A percentile compares a stretch with the other conserved stretches of the same genome.
phyloP scores from a whole-genome alignment of 2,797 vertebrate genomes.

The Alca torda region DNA sequence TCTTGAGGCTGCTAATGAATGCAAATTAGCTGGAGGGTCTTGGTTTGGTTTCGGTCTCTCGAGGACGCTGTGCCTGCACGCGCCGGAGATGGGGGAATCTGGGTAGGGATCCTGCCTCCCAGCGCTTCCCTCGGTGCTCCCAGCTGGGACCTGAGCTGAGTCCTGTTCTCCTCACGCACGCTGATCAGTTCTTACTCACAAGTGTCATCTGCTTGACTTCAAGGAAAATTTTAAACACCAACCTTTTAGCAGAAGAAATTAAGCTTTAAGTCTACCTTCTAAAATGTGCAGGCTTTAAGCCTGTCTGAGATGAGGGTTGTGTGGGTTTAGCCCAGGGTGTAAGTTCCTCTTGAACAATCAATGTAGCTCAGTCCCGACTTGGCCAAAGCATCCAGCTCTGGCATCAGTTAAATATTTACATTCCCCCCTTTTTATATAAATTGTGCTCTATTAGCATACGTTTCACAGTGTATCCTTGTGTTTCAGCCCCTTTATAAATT shows the following conservation, averaged over 20 bases:
- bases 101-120: background rate
- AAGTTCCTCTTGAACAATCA: slow-evolving; percentile 51
- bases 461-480: slow-evolving; percentile 75
- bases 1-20: background rate
- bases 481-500: slow-evolving; percentile 60
- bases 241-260: background rate
- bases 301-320: background rate
- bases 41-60: background rate
- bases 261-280: background rate
- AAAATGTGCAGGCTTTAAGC: background rate
- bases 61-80: background rate
- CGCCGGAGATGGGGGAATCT: fast-evolving
- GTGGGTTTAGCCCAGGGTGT: background rate
- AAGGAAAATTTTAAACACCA: background rate
- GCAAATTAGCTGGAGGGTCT: background rate
- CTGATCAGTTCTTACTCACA: background rate
- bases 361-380: slow-evolving; percentile 55
- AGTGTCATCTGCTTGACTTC: background rate
- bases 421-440: slow-evolving; percentile 71
- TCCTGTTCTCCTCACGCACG: background rate
- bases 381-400: slow-evolving; percentile 56
- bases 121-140: fast-evolving
- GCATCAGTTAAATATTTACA: slow-evolving; percentile 75
- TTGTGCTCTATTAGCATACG: slow-evolving; percentile 73
- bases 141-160: background rate